Base-by-base conservation (phyloP, 30 jellyfish, hydroid and myxozoan species). In the Aurelia aurita complex sp. Pacific region DNA sequence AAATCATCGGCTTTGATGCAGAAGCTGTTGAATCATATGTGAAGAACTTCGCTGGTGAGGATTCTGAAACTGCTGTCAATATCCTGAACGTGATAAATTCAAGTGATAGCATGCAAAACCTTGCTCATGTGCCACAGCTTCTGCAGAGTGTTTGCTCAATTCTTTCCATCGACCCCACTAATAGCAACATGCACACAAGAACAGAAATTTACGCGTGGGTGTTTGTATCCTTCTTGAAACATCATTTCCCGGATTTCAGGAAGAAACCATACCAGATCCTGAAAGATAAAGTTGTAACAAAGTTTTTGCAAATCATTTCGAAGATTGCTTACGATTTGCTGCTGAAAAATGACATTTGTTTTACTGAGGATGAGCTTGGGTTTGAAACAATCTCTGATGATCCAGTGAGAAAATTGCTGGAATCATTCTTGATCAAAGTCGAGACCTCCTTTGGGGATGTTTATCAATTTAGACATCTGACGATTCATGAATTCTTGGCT, bases 401-500 rank as follows among this genome's bases (percentile, higher is more conserved):
- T 15, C 5, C 19, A 13, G 43, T 66, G 19, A 66, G 43, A 66
- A 23, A n/a, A 13, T 16, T 66, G 76, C 46, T 66, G 13, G 76
- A 66, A 46, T 66, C 76, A 17, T 66, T 66, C 19, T 13, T 66
- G 54, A 46, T 66, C 6, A 17, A 17, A 16, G 43, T 16, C 18
- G 46, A 23, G 5, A 66, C 76, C 4, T 66, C 76, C 17, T 23
- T 66, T 23, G 76, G 54, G 10, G 36, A 23, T 66, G 36, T 46
- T 13, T 66, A 23, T 19, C 76, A 66, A 46, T 66, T 66, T 34
- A 66, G 46, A 46, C 76, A 66, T 66, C 18, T 66, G 43, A 23
- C 76, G n/a, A 66, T 66, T n/a, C 76, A 66, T 10, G 76, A 66
- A 46, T 66, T 66, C 43, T 46, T 66, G 10, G 76, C 76, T 23